A percentile compares a stretch with the other conserved stretches of the same genome.
These are phyloP conservation scores for Drosophila colorata DNA, from an alignment of 2,888 invertebrate species.

Conservation along the genomic window DNA sequence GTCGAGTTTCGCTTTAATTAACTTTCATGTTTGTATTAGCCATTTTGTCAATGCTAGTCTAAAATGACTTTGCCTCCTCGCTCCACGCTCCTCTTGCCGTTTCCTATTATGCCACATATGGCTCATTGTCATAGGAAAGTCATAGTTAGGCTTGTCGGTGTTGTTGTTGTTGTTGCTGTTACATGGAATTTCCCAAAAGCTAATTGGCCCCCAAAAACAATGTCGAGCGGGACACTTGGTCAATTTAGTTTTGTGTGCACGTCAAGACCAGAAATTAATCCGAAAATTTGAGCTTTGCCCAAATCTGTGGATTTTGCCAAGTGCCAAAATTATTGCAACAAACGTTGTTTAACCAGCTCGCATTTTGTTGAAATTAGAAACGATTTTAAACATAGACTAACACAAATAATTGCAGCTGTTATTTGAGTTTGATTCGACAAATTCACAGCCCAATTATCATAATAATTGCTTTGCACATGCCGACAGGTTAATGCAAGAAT, in stretches of 20 bases:
- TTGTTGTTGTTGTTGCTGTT: not conserved
- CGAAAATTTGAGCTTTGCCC: conserved; percentile 49
- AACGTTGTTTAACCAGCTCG: conserved; percentile 16
- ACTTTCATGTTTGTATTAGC: conserved; percentile 79
- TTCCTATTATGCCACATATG: conserved; percentile 38
- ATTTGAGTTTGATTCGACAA: not conserved
- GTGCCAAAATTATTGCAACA: conserved; percentile 37
- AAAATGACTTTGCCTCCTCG: conserved; percentile 51
- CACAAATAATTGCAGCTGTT: conserved; percentile 5
- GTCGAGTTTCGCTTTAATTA: conserved; percentile 78
- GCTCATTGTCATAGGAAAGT: conserved; percentile 43
- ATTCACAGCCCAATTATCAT: not conserved
- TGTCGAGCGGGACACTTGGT: conserved; percentile 32
- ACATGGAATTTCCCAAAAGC: conserved; percentile 53
- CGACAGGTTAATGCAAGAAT: no score
- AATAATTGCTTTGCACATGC: not conserved
- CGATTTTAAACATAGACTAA: conserved; percentile 24
- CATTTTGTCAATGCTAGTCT: conserved; percentile 57
- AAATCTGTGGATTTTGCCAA: conserved; percentile 38
- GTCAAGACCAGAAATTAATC: conserved; percentile 39
- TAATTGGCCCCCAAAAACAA: conserved; percentile 62
- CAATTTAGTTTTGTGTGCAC: conserved; percentile 41
- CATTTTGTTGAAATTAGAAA: conserved; percentile 3
- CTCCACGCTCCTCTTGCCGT: not conserved
- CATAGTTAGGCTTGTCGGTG: conserved; percentile 15